These are phyloP conservation scores for Mobula birostris DNA, from an alignment of 2,113 vertebrate species.

Conservation along the genomic window DNA sequence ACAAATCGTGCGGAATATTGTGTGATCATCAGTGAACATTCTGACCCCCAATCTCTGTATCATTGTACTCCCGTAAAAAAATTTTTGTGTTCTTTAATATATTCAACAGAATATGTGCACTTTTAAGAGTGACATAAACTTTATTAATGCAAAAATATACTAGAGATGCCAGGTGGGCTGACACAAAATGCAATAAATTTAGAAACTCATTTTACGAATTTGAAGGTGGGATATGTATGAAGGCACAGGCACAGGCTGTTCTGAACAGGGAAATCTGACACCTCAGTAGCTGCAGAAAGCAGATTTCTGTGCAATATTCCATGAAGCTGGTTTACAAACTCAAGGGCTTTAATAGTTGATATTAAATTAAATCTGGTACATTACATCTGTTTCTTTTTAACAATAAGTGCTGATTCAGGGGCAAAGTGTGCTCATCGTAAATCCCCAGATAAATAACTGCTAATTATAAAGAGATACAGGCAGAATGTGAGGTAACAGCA, in stretches of 20 bases:
- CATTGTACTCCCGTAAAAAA: neutral
- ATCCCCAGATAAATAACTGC: conserved; percentile 22
- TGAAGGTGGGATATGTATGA: neutral
- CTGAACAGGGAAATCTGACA: neutral
- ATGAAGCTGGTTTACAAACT: neutral
- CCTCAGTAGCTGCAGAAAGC: neutral
- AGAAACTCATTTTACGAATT: neutral
- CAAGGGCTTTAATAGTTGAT: neutral
- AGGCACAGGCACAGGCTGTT: neutral
- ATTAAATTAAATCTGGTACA: neutral
- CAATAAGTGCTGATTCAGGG: conserved; percentile 17
- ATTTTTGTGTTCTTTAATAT: neutral
- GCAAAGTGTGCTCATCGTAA: neutral
- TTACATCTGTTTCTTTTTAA: neutral
- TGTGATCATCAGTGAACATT: no score
- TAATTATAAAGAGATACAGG: conserved; percentile 7
- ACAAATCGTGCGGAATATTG: no score
- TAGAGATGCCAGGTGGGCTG: neutral
- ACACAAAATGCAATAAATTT: neutral
- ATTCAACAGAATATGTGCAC: neutral
- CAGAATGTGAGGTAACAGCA: neutral
- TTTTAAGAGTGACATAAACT: neutral
- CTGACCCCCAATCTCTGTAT: no score
- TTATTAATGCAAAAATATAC: neutral
- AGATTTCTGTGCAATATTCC: conserved; percentile 2